Base-by-base conservation (phyloP, 2,113 vertebrate species). In the Apistogramma diplotaenia region DNA sequence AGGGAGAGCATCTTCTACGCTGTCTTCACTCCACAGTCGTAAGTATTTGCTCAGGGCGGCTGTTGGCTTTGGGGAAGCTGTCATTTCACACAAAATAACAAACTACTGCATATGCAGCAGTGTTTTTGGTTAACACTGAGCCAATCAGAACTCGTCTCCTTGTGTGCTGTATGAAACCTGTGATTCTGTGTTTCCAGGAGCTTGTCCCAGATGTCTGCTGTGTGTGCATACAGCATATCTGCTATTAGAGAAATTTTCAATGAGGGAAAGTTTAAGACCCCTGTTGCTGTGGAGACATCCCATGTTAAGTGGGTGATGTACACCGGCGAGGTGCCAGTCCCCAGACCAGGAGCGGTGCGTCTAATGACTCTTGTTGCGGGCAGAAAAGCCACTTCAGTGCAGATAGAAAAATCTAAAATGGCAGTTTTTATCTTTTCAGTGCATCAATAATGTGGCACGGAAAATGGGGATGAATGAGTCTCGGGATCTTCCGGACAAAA, bases 271-370 rank as follows among this genome's bases (percentile, higher is more conserved):
- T 96, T 95, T 85, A 95, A 94, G 89, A 95, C 91, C 1, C 81
- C 93, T 0, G 73, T 93, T 18, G 82, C 90, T 5, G 87, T 90
- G 57, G 94, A 95, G 75, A 90, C 89, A 0, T 90, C 92, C 35
- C 89, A 94, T 23, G 73, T 94, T 21, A 95, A 95, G 73, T 95
- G 94, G 95, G 91, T 95, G 90, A 93, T 88, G 35, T 90, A 93
- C 59, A 94, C 87, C 0, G 94, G 94, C 78, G 94, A 95, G 15
- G 78, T 95, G 71, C 96, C 95, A 0, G 89, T 93, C 15, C 95
- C 95, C 53, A 94, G 92, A 73, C 95, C 95, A 21, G 95, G 94
- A 92, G 92, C 91, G 76, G 96, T 96, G 93, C 93, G 95, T 94
- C 31, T 12, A 6, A 33, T 33, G 9, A 46, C n/a, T 53, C 51